Conservation (phyloP, 2,888 invertebrate genomes). For the Nephrotoma appendiculata region DNA sequence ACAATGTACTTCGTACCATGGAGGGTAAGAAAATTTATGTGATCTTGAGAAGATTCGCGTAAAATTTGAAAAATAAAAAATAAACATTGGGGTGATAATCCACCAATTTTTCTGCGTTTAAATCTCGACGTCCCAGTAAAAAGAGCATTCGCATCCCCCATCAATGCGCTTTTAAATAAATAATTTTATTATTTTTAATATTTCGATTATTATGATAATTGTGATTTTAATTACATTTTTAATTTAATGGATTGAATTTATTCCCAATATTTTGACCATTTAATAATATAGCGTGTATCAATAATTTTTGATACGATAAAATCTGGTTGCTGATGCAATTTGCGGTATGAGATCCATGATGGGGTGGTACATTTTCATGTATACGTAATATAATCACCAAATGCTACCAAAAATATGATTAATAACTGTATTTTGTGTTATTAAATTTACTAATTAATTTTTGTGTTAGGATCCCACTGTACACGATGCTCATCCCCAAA, state of each 20-base stretch:
- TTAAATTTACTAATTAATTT: background rate
- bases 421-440: background rate
- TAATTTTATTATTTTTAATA: background rate
- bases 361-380: background rate
- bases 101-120: background rate
- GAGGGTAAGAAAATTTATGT: background rate
- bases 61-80: background rate
- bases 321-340: background rate
- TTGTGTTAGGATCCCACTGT: background rate
- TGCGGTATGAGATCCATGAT: background rate
- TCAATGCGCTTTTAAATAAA: background rate
- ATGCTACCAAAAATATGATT: background rate
- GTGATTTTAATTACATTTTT: background rate
- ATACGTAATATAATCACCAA: background rate
- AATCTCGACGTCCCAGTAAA: background rate
- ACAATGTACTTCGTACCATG: background rate
- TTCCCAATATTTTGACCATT: background rate
- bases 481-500: background rate
- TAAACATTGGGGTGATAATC: background rate
- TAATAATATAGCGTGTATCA: background rate
- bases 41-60: background rate
- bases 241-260: background rate
- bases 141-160: background rate
- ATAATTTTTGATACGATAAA: background rate
- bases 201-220: background rate